A percentile compares a stretch with the other conserved stretches of the same genome.
Evolutionary conservation across 2,113 vertebrate genomes (phyloP).

Genomic region (Crotalus tigris): DNA sequence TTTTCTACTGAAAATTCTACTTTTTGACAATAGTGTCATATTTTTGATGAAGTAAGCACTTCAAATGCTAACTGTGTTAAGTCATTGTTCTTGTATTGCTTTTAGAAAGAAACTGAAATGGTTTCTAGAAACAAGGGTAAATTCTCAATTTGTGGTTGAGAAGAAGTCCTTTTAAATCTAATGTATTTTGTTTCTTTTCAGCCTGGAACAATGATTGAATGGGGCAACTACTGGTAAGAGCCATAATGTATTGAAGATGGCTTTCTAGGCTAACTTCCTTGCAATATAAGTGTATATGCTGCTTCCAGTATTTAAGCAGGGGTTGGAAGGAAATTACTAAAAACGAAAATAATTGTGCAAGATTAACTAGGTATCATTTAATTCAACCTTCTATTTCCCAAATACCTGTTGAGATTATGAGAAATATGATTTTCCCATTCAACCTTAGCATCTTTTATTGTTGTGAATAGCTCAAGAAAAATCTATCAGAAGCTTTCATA

Average conservation of each 20-base stretch:
- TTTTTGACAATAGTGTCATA: neutral
- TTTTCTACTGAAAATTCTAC: neutral
- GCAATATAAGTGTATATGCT: neutral
- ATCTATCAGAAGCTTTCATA: neutral
- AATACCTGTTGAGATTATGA: neutral
- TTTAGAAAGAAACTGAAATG: neutral
- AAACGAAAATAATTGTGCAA: neutral
- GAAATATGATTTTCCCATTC: neutral
- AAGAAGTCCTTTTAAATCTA: neutral
- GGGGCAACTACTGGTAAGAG: conserved; percentile 97
- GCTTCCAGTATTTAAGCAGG: neutral
- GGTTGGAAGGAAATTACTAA: neutral
- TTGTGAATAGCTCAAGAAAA: neutral
- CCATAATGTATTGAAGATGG: neutral
- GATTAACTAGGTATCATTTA: neutral
- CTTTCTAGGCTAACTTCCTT: neutral
- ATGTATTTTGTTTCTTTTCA: conserved; percentile 63
- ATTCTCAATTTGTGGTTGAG: neutral
- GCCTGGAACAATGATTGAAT: conserved; percentile 99
- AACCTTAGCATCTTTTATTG: neutral
- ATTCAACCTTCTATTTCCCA: neutral
- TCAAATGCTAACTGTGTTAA: neutral
- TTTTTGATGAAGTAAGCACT: neutral
- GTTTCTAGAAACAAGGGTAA: neutral
- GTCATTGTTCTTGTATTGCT: neutral